Conservation (phyloP, 2,888 invertebrate species). For the Deilephila elpenor region DNA sequence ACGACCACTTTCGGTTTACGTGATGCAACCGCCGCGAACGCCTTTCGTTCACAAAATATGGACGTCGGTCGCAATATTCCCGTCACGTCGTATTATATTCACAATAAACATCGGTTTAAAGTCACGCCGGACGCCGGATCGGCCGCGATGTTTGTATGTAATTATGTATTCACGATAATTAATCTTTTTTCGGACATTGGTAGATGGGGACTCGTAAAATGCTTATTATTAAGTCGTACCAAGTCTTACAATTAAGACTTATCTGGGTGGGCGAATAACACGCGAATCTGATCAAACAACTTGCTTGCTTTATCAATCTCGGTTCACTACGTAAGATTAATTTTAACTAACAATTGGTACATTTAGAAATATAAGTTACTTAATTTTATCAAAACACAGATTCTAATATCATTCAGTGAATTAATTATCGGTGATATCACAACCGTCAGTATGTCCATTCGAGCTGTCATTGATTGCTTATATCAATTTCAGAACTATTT, state of each 20-base stretch:
- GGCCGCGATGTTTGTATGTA: background rate
- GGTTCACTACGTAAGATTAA: no score
- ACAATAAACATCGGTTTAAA: constrained; percentile 22
- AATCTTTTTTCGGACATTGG: background rate
- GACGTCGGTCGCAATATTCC: constrained; percentile 55
- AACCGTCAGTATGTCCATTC: no score
- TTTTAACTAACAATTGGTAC: no score
- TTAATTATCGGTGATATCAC: no score
- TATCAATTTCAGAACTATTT: no score
- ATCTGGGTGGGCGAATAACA: background rate
- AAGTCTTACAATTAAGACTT: background rate
- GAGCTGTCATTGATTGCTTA: no score
- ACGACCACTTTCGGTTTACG: constrained; percentile 78
- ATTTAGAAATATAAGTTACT: no score
- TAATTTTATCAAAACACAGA: no score
- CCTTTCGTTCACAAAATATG: constrained; percentile 68
- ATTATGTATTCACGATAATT: background rate
- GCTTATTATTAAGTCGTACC: background rate
- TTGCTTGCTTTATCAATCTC: no score
- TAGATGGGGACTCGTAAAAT: background rate
- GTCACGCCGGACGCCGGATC: background rate
- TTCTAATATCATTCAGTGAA: no score
- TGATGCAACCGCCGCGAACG: constrained; percentile 65
- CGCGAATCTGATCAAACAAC: no score
- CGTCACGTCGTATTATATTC: constrained; percentile 66